Evolutionary conservation across 2,888 invertebrate species (phyloP), one percentile per base, ranked within the genome.

Genomic region (Mythimna lalbum): DNA sequence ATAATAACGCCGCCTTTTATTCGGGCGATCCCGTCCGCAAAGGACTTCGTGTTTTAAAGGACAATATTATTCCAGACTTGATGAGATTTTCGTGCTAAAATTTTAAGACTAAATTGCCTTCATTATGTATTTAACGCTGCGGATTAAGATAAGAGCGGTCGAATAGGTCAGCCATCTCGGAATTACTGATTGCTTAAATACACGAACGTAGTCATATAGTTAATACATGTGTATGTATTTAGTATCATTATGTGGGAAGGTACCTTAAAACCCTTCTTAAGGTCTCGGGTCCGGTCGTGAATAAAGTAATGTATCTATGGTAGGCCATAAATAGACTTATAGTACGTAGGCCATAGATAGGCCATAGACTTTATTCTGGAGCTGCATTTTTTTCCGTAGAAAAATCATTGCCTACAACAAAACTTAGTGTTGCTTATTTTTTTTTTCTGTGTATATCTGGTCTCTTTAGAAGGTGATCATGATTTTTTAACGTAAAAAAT

Each of bases 31-130:
- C 92, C 88, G 88, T 90, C 91, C 88, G 91, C 88, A 90, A 92
- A 94, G 94, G 94, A 95, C 95, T 93, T 90, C 90, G 91, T 88
- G 91, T 92, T 93, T 89, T 90, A 95, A 95, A 94, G 95, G 95
- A 96, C 95, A 95, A 94, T 94, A 94, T 94, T 93, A 94, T 94
- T 92, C 92, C 90, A 76, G 89, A 88, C 88, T 89, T 95, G 93
- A 95, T 95, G 95, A 95, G 95, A 93, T 95, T 94, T 95, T 95
- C 94, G 95, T 96, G 95, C 94, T 93, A 94, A 95, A 95, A 93
- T 91, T 94, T 94, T 91, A 93, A 92, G 90, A 90, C 90, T 88
- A 95, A 95, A 95, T 94, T 95, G 93, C 90, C 85, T 80, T 93
- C 92, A 95, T 95, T 95, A 95, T 92, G 91, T 93, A 88, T 93